Conservation (phyloP, 2,888 invertebrate species). For the Watsonalla binaria region DNA sequence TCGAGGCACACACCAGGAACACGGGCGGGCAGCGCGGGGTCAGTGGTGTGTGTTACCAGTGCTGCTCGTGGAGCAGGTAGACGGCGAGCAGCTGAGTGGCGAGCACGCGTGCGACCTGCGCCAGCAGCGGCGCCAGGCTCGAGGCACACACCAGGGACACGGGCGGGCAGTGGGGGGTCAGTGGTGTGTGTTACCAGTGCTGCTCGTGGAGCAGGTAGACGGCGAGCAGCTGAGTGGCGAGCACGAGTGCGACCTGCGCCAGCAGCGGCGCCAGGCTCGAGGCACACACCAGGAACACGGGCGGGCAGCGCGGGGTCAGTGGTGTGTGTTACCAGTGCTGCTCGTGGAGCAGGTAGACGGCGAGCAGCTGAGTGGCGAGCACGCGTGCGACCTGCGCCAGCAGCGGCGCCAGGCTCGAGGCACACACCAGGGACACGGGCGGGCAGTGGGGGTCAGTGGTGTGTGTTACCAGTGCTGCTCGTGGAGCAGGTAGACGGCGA, state of each 20-base stretch:
- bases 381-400: too few species aligned
- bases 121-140: constrained; percentile 83
- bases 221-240: constrained; percentile 76
- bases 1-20: constrained; percentile 26
- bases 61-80: constrained; percentile 71
- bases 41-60: constrained; percentile 71
- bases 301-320: constrained; percentile 81
- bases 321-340: too few species aligned
- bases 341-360: too few species aligned
- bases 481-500: not conserved
- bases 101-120: constrained; percentile 80
- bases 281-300: constrained; percentile 83
- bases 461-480: not conserved
- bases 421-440: constrained; percentile 56
- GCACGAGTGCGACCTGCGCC: constrained; percentile 80
- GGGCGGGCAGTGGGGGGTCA: constrained; percentile 82
- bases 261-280: constrained; percentile 83
- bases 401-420: too few species aligned
- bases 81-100: constrained; percentile 75
- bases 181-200: constrained; percentile 79
- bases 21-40: too few species aligned
- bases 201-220: constrained; percentile 72
- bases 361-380: too few species aligned
- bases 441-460: constrained; percentile 83
- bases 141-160: constrained; percentile 82